phyloP scores from a whole-genome alignment of 2,113 vertebrate species.

The Tauraco erythrolophus region DNA sequence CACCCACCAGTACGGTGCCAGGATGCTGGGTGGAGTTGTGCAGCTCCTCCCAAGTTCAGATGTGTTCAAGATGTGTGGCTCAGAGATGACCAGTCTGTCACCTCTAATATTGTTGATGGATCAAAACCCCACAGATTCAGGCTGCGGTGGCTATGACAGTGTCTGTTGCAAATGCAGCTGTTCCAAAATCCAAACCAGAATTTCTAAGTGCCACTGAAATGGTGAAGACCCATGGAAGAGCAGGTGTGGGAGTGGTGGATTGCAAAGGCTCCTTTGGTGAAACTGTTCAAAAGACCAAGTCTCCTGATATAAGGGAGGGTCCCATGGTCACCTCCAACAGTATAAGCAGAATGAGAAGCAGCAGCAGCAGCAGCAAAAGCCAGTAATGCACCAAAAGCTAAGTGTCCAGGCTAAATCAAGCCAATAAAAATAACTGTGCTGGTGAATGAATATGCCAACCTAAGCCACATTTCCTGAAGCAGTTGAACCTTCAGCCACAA shows the following conservation, averaged over 20 bases:
- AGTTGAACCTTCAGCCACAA: background rate
- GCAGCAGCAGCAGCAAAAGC: background rate
- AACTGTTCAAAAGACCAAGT: background rate
- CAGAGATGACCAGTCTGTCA: background rate
- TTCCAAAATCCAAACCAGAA: background rate
- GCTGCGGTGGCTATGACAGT: background rate
- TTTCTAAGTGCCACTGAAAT: background rate
- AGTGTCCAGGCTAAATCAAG: background rate
- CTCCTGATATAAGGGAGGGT: background rate
- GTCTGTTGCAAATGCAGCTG: background rate
- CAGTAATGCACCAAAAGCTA: background rate
- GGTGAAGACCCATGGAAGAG: background rate
- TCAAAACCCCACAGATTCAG: background rate
- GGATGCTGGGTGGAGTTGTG: background rate
- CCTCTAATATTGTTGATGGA: background rate
- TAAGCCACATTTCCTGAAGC: background rate
- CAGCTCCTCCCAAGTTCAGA: background rate
- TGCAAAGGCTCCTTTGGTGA: background rate
- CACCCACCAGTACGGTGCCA: background rate
- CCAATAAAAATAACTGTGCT: background rate
- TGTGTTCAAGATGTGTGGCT: background rate
- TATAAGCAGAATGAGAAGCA: background rate
- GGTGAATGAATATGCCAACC: background rate
- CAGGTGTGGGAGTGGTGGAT: background rate
- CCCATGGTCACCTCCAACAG: background rate